Evolutionary conservation across 2,113 vertebrate genomes (phyloP).

Genomic region (Odocoileus hemionus): DNA sequence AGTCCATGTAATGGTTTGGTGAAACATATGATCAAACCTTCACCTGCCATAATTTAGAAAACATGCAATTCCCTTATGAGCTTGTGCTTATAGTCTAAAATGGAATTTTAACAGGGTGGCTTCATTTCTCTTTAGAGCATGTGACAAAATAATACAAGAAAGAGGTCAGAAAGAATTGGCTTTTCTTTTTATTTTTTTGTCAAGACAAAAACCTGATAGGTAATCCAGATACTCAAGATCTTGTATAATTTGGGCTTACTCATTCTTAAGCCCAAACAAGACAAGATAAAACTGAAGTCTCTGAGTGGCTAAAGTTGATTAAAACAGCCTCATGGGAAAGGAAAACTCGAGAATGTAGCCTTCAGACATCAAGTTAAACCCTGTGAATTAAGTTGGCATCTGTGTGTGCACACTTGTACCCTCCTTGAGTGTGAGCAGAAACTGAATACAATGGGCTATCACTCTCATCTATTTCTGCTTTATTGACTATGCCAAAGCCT

Average conservation of each 20-base stretch:
- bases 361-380: neutral
- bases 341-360: neutral
- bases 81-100: neutral
- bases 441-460: neutral
- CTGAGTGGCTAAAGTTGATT: neutral
- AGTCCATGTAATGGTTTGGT: neutral
- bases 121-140: neutral
- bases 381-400: neutral
- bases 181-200: neutral
- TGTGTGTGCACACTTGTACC: neutral
- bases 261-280: neutral
- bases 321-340: neutral
- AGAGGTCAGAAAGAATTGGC: neutral
- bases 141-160: neutral
- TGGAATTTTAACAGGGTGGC: neutral
- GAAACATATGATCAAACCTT: neutral
- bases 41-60: neutral
- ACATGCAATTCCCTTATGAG: neutral
- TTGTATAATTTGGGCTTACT: neutral
- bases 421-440: neutral
- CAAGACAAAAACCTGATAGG: neutral
- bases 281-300: neutral
- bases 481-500: neutral
- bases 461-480: neutral
- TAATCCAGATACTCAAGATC: neutral